A percentile compares a stretch with the other conserved stretches of the same genome.
phyloP scores from a whole-genome alignment of 2,888 invertebrate genomes.

The Lampropteryx suffumata region DNA sequence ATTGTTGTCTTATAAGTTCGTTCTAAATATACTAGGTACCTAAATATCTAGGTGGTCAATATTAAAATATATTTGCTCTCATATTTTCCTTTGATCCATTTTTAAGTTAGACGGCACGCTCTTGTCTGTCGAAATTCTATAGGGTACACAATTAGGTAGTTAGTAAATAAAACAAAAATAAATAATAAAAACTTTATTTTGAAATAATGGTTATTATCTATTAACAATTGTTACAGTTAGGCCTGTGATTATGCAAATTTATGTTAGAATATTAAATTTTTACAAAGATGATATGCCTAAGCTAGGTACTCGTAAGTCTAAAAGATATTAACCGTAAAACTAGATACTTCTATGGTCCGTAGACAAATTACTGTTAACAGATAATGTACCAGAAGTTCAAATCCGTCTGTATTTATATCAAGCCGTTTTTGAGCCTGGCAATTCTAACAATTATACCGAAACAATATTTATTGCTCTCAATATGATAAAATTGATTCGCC shows the following conservation, averaged over 20 bases:
- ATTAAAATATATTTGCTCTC: too few species aligned
- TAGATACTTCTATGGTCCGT: conserved; percentile 31
- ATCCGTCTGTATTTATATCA: conserved; percentile 50
- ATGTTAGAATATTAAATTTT: conserved; percentile 68
- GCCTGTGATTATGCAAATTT: conserved; percentile 70
- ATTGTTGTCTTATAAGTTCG: too few species aligned
- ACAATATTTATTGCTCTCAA: conserved; percentile 3
- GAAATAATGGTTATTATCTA: conserved; percentile 82
- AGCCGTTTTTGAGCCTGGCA: conserved; percentile 33
- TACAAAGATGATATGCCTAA: conserved; percentile 78
- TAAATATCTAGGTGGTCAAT: too few species aligned
- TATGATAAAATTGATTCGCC: conserved; percentile 8
- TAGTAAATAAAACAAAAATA: conserved; percentile 31
- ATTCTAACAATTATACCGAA: conserved; percentile 4
- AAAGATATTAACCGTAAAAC: conserved; percentile 39
- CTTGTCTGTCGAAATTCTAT: too few species aligned
- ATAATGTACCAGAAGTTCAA: conserved; percentile 79
- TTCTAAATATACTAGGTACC: too few species aligned
- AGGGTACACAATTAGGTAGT: too few species aligned
- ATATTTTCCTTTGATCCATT: too few species aligned
- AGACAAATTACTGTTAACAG: conserved; percentile 67
- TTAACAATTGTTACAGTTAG: conserved; percentile 79
- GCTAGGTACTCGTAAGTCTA: conserved; percentile 64
- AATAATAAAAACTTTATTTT: conserved; percentile 76
- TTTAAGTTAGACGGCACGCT: too few species aligned